These are phyloP conservation scores for Amiota mariae DNA, from an alignment of 2,888 invertebrate species.

Conservation along the genomic window DNA sequence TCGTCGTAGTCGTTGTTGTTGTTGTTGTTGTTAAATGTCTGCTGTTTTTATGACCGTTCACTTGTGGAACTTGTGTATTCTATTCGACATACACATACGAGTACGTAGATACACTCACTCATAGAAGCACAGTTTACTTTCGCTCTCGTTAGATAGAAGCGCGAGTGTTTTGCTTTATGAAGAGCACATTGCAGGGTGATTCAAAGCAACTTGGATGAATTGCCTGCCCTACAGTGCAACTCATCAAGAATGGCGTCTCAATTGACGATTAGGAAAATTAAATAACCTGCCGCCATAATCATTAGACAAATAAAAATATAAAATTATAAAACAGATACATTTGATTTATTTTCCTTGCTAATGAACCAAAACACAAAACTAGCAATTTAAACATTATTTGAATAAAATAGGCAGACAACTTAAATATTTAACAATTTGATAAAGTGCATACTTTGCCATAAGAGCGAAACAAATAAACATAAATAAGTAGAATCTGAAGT, in stretches of 20 bases:
- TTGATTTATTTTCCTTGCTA: constrained; percentile 32
- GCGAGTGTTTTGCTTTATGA: neutral
- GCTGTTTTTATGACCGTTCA: neutral
- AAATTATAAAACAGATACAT: neutral
- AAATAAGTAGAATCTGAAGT: neutral
- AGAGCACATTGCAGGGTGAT: constrained; percentile 9
- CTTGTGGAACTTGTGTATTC: constrained; percentile 17
- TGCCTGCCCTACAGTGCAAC: neutral
- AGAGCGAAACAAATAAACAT: constrained; percentile 13
- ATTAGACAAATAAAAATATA: neutral
- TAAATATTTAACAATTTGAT: constrained; percentile 11
- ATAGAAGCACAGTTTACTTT: too few species aligned
- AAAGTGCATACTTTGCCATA: constrained; percentile 5
- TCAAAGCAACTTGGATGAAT: neutral
- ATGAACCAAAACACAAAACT: constrained; percentile 29
- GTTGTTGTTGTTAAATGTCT: neutral
- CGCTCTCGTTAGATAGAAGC: neutral
- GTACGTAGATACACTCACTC: too few species aligned
- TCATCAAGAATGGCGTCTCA: neutral
- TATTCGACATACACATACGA: neutral
- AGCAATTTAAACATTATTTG: neutral
- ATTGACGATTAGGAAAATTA: neutral
- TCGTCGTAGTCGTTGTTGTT: neutral
- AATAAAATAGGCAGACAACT: neutral
- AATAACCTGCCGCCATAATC: neutral